These are phyloP conservation scores for Halcyon smyrnensis DNA, from an alignment of 2,797 vertebrate genomes.

Conservation along the genomic window DNA sequence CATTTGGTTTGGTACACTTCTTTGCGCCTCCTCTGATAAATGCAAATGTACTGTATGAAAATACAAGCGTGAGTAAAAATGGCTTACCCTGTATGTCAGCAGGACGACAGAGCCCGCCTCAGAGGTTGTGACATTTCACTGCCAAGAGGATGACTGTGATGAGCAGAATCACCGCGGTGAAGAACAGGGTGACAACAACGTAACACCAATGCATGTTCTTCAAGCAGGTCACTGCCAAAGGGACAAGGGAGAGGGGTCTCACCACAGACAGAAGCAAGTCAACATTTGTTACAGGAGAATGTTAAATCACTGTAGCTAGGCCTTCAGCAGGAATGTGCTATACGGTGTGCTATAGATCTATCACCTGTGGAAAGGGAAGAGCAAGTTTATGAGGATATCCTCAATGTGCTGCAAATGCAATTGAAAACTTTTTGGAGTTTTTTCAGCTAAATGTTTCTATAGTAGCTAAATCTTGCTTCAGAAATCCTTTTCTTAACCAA, in stretches of 20 bases:
- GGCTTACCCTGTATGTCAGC: not conserved
- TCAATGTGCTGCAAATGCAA: not conserved
- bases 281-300: fast-evolving
- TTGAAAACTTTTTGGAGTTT: not conserved
- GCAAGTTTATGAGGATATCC: not conserved
- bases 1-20: not conserved
- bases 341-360: not conserved
- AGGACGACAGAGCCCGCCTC: not conserved
- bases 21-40: not conserved
- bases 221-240: not conserved
- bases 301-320: not conserved
- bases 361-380: not conserved
- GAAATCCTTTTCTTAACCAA: not conserved
- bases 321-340: not conserved
- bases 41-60: not conserved
- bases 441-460: not conserved
- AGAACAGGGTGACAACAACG: fast-evolving
- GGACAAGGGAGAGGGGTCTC: not conserved
- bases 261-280: not conserved
- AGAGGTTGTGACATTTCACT: not conserved
- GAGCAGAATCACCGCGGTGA: not conserved
- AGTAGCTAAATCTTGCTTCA: not conserved
- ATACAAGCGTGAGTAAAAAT: not conserved
- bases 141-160: not conserved
- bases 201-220: not conserved